Evolutionary conservation across 2,797 vertebrate genomes (phyloP).

Genomic region (Kryptolebias ocellatus): DNA sequence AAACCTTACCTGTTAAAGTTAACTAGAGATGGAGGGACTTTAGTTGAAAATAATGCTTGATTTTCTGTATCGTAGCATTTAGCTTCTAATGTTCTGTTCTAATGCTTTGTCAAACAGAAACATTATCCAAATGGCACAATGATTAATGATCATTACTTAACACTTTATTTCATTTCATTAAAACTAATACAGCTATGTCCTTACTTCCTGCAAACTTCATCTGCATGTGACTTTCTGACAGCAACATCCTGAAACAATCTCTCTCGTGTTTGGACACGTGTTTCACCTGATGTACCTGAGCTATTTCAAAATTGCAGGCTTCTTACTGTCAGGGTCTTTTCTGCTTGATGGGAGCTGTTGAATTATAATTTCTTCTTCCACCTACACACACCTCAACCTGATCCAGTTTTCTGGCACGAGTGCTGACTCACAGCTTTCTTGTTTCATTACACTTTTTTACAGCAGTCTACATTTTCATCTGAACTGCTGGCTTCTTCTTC

Average conservation of each 20-base stretch:
- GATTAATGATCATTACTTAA: too few relatives aligned
- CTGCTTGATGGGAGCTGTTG: conserved; percentile 46
- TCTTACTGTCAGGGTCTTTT: conserved; percentile 43
- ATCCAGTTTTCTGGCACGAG: conserved; percentile 38
- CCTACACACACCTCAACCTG: conserved; percentile 46
- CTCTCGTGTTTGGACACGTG: background rate
- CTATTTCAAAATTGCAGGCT: conserved; percentile 26
- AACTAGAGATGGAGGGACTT: too few relatives aligned
- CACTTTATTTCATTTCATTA: too few relatives aligned
- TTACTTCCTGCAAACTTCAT: background rate
- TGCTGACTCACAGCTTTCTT: conserved; percentile 45
- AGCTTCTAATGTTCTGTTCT: too few relatives aligned
- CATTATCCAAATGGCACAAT: too few relatives aligned
- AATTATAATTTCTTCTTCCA: conserved; percentile 45
- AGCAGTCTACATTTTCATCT: conserved; percentile 18
- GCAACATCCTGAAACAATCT: background rate
- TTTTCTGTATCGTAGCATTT: too few relatives aligned
- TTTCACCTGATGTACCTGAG: conserved; percentile 17
- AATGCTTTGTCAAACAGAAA: too few relatives aligned
- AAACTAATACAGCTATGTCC: background rate
- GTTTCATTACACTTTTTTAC: conserved; percentile 19
- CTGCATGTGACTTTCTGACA: conserved; percentile 9
- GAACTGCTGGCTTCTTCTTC: background rate
- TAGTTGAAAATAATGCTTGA: too few relatives aligned
- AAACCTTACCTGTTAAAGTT: too few relatives aligned